Percentiles rank a stretch among this genome's conserved stretches.
These are phyloP conservation scores for Rhorus exstirpatorius DNA, from an alignment of 2,888 invertebrate species.

Conservation along the genomic window DNA sequence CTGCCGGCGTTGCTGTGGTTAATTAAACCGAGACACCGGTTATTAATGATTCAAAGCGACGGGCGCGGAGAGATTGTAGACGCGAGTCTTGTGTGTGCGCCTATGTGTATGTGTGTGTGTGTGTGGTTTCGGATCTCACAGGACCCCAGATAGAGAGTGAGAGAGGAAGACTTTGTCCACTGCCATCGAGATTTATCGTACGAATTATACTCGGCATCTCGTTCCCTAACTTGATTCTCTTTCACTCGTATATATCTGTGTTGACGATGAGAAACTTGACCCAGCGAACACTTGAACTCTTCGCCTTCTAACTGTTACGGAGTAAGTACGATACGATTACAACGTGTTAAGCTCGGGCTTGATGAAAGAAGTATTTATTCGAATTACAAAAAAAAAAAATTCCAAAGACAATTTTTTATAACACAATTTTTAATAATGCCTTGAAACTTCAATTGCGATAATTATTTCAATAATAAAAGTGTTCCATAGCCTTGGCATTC, in stretches of 20 bases:
- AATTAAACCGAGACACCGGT: conserved; percentile 68
- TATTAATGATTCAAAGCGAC: conserved; percentile 68
- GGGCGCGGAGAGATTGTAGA: conserved; percentile 56
- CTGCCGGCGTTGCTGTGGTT: conserved; percentile 55
- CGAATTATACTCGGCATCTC: conserved; percentile 40
- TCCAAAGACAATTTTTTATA: background rate
- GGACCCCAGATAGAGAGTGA: conserved; percentile 32
- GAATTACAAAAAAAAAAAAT: background rate
- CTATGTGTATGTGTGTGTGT: background rate
- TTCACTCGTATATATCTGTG: conserved; percentile 14
- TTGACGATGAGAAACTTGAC: conserved; percentile 50
- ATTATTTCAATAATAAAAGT: no score
- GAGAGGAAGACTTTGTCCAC: conserved; percentile 48
- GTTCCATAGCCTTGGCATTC: no score
- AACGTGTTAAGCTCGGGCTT: background rate
- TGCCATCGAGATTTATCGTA: conserved; percentile 59
- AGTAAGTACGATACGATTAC: conserved; percentile 11
- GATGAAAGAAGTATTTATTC: background rate
- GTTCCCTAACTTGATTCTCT: conserved; percentile 27
- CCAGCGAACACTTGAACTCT: conserved; percentile 11
- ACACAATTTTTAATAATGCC: background rate
- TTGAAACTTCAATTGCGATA: no score
- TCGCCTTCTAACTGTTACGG: background rate
- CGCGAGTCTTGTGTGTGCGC: conserved; percentile 27
- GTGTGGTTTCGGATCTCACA: conserved; percentile 34